Percentiles rank a stretch among this genome's conserved stretches.
These are phyloP conservation scores for Clarias magur DNA, from an alignment of 2,113 vertebrate species.

Conservation along the genomic window DNA sequence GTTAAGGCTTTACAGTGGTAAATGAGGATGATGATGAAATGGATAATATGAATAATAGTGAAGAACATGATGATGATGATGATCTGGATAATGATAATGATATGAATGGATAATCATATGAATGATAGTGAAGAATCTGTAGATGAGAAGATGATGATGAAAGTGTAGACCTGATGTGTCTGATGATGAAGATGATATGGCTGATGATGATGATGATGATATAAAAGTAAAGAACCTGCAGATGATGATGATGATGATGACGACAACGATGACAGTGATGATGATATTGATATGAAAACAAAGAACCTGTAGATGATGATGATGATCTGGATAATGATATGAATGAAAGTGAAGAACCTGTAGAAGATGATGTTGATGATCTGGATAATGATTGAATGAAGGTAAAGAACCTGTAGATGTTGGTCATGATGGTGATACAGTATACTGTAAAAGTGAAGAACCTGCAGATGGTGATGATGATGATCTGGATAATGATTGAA, in stretches of 20 bases:
- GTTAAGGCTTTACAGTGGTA: not conserved
- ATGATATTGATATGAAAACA: not conserved
- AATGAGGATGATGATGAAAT: not conserved
- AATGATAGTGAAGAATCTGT: not conserved
- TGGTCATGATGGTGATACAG: too few species aligned
- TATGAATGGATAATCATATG: not conserved
- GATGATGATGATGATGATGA: not conserved
- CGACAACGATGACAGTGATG: not conserved
- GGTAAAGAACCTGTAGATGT: too few species aligned
- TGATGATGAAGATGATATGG: not conserved
- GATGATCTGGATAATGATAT: not conserved
- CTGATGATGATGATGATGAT: too few species aligned
- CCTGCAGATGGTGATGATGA: not conserved
- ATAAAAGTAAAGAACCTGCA: too few species aligned
- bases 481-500: too few species aligned
- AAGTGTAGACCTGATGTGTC: not conserved
- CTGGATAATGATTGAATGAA: not conserved
- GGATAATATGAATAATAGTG: too few species aligned
- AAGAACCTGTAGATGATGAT: not conserved
- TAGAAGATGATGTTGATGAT: not conserved
- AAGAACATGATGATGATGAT: not conserved
- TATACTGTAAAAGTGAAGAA: too few species aligned
- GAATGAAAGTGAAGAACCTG: not conserved
- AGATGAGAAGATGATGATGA: not conserved
- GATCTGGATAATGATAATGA: not conserved